Percentiles rank a stretch among this genome's conserved stretches.
Conservation (phyloP, 2,113 vertebrate species). For the Cyprinodon tularosa region DNA sequence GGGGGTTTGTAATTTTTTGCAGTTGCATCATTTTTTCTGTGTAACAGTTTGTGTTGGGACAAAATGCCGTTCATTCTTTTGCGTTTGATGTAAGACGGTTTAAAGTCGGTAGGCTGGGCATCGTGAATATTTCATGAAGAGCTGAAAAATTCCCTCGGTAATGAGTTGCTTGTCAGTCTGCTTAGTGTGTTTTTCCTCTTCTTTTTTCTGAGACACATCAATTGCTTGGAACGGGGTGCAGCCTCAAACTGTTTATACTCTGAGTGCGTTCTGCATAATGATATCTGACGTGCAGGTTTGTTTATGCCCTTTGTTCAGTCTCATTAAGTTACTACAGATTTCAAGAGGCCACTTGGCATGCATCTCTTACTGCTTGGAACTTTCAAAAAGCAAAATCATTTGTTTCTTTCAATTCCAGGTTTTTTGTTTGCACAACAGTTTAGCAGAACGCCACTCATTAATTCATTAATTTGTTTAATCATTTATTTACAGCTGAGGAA, state of each 20-base stretch:
- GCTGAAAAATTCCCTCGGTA: constrained; percentile 30
- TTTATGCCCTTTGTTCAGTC: constrained; percentile 39
- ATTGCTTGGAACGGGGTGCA: constrained; percentile 20
- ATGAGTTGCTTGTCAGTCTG: constrained; percentile 58
- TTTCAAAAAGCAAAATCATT: constrained; percentile 21
- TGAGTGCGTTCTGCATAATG: constrained; percentile 36
- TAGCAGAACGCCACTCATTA: constrained; percentile 5
- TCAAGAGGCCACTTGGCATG: constrained; percentile 45
- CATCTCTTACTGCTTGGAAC: constrained; percentile 21
- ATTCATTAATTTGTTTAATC: neutral
- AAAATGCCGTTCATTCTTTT: constrained; percentile 27
- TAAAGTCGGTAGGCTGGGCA: constrained; percentile 15
- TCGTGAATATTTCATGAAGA: constrained; percentile 59
- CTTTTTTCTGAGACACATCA: constrained; percentile 20
- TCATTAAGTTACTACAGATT: constrained; percentile 36
- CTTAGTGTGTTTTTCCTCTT: constrained; percentile 45
- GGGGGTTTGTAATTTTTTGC: constrained; percentile 16
- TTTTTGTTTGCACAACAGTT: constrained; percentile 1
- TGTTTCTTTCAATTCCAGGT: constrained; percentile 22
- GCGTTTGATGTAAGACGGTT: constrained; percentile 38
- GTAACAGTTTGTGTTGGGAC: constrained; percentile 12
- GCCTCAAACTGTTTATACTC: constrained; percentile 46
- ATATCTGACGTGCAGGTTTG: constrained; percentile 52
- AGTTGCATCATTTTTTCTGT: constrained; percentile 7
- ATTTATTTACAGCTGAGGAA: constrained; percentile 86